phyloP scores from a whole-genome alignment of 2,797 vertebrate genomes.

The Hydrolagus colliei region DNA sequence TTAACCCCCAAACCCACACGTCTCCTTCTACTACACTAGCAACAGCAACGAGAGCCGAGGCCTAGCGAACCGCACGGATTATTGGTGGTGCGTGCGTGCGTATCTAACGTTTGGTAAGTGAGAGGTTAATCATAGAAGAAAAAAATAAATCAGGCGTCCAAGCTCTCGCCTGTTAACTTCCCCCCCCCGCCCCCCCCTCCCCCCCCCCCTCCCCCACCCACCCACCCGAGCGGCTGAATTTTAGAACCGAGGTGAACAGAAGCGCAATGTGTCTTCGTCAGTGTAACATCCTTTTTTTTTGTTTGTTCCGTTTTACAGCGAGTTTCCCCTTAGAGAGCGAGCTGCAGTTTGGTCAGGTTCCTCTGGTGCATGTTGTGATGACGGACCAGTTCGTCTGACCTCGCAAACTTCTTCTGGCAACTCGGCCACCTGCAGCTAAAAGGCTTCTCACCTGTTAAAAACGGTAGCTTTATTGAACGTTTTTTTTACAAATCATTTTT shows the following conservation, averaged over 20 bases:
- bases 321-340: conserved; percentile 66
- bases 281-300: background rate
- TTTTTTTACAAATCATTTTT: background rate
- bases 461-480: conserved; percentile 42
- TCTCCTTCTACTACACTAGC: background rate
- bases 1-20: background rate
- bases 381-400: conserved; percentile 94
- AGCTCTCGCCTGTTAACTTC: background rate
- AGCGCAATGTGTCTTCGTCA: background rate
- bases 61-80: too few relatives aligned
- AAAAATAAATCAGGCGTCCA: background rate
- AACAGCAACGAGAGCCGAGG: too few relatives aligned
- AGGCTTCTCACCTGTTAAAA: conserved; percentile 91
- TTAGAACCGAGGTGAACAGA: conserved; percentile 7
- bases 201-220: too few relatives aligned
- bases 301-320: background rate
- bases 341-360: conserved; percentile 90
- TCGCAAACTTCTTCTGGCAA: conserved; percentile 98
- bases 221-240: background rate
- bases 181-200: too few relatives aligned
- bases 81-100: too few relatives aligned
- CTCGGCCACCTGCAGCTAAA: conserved; percentile 95
- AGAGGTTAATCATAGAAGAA: background rate
- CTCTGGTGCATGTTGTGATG: conserved; percentile 99
- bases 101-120: too few relatives aligned